These are phyloP conservation scores for Drosophila sp. DNA, from an alignment of 1,140 invertebrate genomes.

Conservation along the genomic window DNA sequence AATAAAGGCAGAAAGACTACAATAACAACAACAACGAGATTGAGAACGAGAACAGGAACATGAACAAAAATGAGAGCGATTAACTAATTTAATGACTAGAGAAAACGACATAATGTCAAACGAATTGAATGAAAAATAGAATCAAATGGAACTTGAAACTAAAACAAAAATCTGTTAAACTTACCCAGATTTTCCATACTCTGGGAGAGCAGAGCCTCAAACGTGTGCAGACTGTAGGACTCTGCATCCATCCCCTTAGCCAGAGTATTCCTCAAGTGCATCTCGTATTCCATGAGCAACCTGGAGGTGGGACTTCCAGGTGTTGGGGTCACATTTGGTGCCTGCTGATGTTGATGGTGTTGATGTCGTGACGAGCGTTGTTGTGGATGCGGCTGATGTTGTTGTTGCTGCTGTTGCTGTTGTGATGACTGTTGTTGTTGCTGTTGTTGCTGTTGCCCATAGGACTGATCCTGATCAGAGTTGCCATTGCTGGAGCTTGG, in stretches of 20 bases:
- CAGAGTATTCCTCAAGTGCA: slow-evolving; percentile 96
- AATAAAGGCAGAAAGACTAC: slow-evolving; percentile 20
- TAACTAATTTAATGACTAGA: slow-evolving; percentile 53
- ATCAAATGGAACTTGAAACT: slow-evolving; percentile 46
- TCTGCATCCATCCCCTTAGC: slow-evolving; percentile 98
- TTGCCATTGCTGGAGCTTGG: slow-evolving; percentile 96
- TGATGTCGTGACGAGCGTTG: slow-evolving; percentile 64
- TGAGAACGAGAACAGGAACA: slow-evolving; percentile 26
- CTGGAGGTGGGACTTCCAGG: slow-evolving; percentile 94
- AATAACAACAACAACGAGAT: slow-evolving; percentile 52
- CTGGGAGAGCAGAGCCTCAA: slow-evolving; percentile 95
- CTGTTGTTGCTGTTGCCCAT: slow-evolving; percentile 86
- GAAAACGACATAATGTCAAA: neutral
- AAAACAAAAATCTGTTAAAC: slow-evolving; percentile 46
- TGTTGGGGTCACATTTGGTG: slow-evolving; percentile 88
- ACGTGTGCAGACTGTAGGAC: slow-evolving; percentile 96
- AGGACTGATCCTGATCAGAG: slow-evolving; percentile 92
- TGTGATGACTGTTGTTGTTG: slow-evolving; percentile 74
- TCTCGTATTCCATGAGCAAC: slow-evolving; percentile 96
- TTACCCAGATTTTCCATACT: slow-evolving; percentile 97
- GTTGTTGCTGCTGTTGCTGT: slow-evolving; percentile 85
- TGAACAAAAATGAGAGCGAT: slow-evolving; percentile 28
- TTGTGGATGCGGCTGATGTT: slow-evolving; percentile 65
- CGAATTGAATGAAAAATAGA: neutral
- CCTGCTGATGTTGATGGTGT: slow-evolving; percentile 84